Evolutionary conservation across 2,797 vertebrate species (phyloP), one percentile per base, ranked within the genome.

Genomic region (Centropyge bicolor): DNA sequence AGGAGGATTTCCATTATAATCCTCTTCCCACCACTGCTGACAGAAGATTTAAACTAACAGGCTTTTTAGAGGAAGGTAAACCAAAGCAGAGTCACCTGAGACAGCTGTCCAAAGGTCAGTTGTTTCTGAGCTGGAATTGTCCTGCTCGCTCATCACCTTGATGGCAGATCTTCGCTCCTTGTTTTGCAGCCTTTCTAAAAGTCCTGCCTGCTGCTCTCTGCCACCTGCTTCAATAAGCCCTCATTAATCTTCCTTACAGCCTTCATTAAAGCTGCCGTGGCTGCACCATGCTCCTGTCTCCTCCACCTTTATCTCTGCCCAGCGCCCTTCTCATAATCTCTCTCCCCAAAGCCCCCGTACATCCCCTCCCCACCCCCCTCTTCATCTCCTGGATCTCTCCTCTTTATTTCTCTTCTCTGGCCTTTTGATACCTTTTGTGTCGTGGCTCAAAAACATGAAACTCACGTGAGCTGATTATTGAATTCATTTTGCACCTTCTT

Each of bases 201-300:
- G 54, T 60, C 45, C 80, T 52, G 63, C 45, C 80, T 52, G 65
- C 63, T 76, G 78, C 76, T 79, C 75, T 63, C 68, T 55, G 49
- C 85, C 71, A 84, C 81, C 83, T 83, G 85, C 84, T 84, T 70
- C 86, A 88, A 82, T 82, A 86, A 85, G 65, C 79, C 72, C 70
- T 85, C 87, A 90, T 93, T 93, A 87, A 92, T 93, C 93, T 92
- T 90, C 87, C 86, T 93, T 84, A 85, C 79, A 84, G 84, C 86
- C 84, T 87, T 89, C 90, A 89, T 93, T 93, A 92, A 86, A 89
- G 78, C 83, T 80, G 75, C 74, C 78, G 67, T 70, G n/a, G 19
- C 74, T 41, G 6, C 79, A 70, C 62, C 62, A 55, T 57, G 48
- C 70, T 81, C 46, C 74, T 73, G 57, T 81, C 76, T 76, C 74